Evolutionary conservation across 2,888 invertebrate species (phyloP).

Genomic region (Boloria euphrosyne): DNA sequence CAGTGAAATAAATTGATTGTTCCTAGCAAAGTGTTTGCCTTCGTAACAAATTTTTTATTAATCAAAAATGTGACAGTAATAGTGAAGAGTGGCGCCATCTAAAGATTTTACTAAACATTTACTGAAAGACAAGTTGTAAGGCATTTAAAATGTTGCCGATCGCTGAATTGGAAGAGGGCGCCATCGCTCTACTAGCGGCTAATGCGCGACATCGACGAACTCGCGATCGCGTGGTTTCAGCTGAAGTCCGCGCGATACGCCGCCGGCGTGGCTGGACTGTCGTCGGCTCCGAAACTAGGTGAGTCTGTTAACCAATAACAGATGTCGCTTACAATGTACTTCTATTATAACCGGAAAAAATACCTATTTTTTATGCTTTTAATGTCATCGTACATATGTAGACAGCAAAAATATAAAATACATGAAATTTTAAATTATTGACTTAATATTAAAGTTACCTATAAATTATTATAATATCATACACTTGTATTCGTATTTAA

Average conservation of each 20-base stretch:
- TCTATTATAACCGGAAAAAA: not conserved
- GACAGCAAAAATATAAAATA: no score
- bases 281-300: constrained; percentile 89
- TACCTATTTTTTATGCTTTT: no score
- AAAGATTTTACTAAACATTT: constrained; percentile 17
- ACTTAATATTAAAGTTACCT: no score
- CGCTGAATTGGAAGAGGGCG: constrained; percentile 72
- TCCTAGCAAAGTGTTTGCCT: not conserved
- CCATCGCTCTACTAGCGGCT: constrained; percentile 55
- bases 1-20: not conserved
- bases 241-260: constrained; percentile 77
- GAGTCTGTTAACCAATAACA: constrained; percentile 54
- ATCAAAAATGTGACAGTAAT: constrained; percentile 35
- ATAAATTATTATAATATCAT: no score
- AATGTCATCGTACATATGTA: no score
- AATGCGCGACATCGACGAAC: constrained; percentile 65
- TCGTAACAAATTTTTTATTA: not conserved
- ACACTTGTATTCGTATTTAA: not conserved
- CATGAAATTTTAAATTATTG: no score
- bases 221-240: constrained; percentile 71
- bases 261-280: constrained; percentile 89
- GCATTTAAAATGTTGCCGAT: constrained; percentile 66
- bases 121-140: constrained; percentile 15
- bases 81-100: constrained; percentile 43
- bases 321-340: constrained; percentile 57